Evolutionary conservation across 2,888 invertebrate genomes (phyloP), one percentile per base, ranked within the genome.

Genomic region (Amiota minor): DNA sequence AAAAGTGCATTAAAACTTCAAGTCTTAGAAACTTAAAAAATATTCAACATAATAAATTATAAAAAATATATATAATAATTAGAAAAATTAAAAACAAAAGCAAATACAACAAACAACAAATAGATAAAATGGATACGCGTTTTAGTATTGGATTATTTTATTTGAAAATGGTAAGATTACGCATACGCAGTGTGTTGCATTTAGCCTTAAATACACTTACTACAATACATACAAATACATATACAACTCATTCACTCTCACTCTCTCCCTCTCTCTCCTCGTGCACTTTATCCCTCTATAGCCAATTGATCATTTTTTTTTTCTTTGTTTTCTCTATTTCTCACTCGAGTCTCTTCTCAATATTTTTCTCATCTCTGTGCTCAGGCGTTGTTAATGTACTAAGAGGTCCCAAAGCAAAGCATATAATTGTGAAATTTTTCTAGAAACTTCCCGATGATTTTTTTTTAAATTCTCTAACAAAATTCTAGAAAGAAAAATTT

Each of bases 91-190:
- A 65, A 70, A 53, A 62, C 62, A 71, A 68, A 74, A 75, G 72
- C 56, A 46, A 35, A 71, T 45, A 59, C 1, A 47, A 65, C 18
- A 14, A 18, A 65, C 47, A 72, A 46, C 16, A 56, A 70, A 68
- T n/a, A 73, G 76, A 77, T 78, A 83, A 76, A 78, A 83, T 83
- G 83, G 83, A 83, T 83, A 77, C 77, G 70, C 59, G 78, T 74
- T 80, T 80, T 83, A 81, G 83, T 83, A 83, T 83, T 81, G 83
- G 83, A 83, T 83, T 83, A 83, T 73, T 80, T 76, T 71, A 79
- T 56, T 73, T 80, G 70, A 73, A 82, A 76, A 81, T 80, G 83
- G 83, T 83, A 71, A 83, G 67, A 78, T 77, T 78, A 76, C 79
- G 80, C 78, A 80, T 77, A 80, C 80, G 80, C 80, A 80, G 75